Evolutionary conservation across 2,888 invertebrate species (phyloP).

Genomic region (Cephalotes varians): DNA sequence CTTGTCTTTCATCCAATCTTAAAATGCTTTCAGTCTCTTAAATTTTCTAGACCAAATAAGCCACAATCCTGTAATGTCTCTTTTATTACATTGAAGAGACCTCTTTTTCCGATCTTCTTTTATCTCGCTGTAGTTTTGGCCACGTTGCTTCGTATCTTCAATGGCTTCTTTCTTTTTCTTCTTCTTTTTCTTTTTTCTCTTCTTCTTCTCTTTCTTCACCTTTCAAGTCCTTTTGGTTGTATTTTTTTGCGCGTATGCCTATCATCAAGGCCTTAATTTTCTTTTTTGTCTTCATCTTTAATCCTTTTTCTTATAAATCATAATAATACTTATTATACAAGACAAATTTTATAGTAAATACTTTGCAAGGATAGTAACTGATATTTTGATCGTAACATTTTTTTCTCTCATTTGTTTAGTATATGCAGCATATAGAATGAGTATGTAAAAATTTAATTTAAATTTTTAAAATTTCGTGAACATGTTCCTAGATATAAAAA

Average conservation of each 20-base stretch:
- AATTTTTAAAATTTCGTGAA: too few relatives aligned
- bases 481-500: too few relatives aligned
- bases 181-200: background rate
- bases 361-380: background rate
- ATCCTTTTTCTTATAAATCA: constrained; percentile 24
- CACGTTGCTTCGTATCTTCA: constrained; percentile 31
- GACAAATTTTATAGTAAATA: constrained; percentile 1
- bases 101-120: constrained; percentile 30
- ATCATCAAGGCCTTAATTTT: constrained; percentile 28
- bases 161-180: constrained; percentile 31
- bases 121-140: constrained; percentile 26
- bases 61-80: constrained; percentile 36
- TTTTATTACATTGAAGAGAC: constrained; percentile 32
- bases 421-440: background rate
- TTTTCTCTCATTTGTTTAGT: background rate
- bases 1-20: constrained; percentile 36
- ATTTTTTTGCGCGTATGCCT: constrained; percentile 14
- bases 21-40: constrained; percentile 40
- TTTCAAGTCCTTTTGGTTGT: constrained; percentile 2
- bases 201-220: constrained; percentile 9
- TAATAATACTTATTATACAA: background rate
- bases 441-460: too few relatives aligned
- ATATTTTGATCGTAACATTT: background rate
- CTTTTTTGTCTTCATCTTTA: constrained; percentile 19
- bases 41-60: constrained; percentile 37